These are phyloP conservation scores for Cromileptes altivelis DNA, from an alignment of 2,113 vertebrate genomes.

Conservation along the genomic window DNA sequence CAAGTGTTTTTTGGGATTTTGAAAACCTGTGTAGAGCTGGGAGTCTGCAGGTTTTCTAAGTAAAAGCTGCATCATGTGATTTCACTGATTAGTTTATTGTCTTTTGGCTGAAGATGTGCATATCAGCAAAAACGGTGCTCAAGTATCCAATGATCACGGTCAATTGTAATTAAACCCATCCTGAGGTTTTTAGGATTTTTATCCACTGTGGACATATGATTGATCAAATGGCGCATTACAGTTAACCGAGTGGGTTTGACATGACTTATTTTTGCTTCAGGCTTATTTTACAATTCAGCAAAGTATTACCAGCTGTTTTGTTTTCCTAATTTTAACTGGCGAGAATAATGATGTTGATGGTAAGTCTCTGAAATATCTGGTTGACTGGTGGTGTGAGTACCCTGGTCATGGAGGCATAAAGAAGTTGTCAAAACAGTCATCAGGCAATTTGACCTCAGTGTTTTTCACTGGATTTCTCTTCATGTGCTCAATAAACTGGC, in stretches of 20 bases:
- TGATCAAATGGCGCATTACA: neutral
- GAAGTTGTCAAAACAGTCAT: neutral
- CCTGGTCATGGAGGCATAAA: neutral
- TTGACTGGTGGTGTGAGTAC: neutral
- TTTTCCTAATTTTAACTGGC: neutral
- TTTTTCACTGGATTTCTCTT: neutral
- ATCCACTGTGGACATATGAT: neutral
- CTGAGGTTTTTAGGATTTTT: neutral
- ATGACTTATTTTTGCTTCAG: neutral
- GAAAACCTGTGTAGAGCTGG: neutral
- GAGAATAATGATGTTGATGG: neutral
- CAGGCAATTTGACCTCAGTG: neutral
- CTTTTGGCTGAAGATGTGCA: neutral
- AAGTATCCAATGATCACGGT: neutral
- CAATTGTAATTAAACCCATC: neutral
- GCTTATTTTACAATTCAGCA: neutral
- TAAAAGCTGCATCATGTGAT: neutral
- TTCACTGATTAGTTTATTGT: neutral
- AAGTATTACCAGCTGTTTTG: neutral
- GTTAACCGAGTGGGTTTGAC: neutral
- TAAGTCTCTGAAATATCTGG: neutral
- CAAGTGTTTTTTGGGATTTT: neutral
- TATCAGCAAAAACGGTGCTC: neutral
- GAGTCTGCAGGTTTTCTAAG: neutral
- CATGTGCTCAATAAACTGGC: neutral